Conservation (phyloP, 2,113 vertebrate species). For the Rousettus leschenaultii region DNA sequence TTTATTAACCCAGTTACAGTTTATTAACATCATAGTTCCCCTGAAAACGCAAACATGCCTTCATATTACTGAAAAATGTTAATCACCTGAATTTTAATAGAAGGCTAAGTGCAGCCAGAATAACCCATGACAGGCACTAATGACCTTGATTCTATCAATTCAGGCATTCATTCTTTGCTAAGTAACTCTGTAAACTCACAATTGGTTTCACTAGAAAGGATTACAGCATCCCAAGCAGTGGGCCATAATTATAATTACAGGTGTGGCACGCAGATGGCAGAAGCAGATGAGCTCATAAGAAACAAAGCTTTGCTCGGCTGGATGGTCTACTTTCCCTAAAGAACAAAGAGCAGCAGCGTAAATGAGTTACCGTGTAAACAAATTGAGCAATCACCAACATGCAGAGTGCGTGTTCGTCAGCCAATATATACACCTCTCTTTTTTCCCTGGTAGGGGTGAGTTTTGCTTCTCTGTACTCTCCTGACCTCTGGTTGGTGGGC, state of each 20-base stretch:
- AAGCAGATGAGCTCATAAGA: conserved; percentile 68
- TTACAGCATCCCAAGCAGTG: conserved; percentile 58
- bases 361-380: conserved; percentile 60
- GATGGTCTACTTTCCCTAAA: background rate
- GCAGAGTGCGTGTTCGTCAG: background rate
- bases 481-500: background rate
- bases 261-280: conserved; percentile 50
- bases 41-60: conserved; percentile 32
- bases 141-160: conserved; percentile 12
- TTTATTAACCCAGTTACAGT: background rate
- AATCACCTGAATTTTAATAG: conserved; percentile 16
- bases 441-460: background rate
- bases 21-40: background rate
- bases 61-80: background rate
- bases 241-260: conserved; percentile 65
- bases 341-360: conserved; percentile 58
- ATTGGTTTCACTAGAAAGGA: conserved; percentile 61
- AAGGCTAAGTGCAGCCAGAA: conserved; percentile 1
- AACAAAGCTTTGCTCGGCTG: conserved; percentile 37
- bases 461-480: conserved; percentile 2
- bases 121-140: conserved; percentile 5
- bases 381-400: conserved; percentile 38
- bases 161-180: conserved; percentile 12
- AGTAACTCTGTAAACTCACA: conserved; percentile 37
- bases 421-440: background rate